A percentile compares a stretch with the other conserved stretches of the same genome.
These are phyloP conservation scores for Caerostris darwini DNA, from an alignment of 1,140 invertebrate genomes.

Conservation along the genomic window DNA sequence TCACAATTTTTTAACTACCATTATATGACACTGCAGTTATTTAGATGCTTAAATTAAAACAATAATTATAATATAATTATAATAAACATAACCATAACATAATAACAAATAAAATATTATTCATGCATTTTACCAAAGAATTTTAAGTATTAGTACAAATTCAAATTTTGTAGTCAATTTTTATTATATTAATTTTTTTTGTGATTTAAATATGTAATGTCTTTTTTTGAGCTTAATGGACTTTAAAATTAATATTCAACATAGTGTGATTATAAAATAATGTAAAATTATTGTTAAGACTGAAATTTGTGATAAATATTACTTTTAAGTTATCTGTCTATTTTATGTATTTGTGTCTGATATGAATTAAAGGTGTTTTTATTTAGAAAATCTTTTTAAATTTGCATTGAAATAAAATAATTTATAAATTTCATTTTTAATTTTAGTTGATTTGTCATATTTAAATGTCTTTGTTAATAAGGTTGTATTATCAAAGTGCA, in stretches of 20 bases:
- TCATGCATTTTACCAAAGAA: neutral
- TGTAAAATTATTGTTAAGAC: neutral
- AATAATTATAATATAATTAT: too few species aligned
- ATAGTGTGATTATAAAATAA: too few species aligned
- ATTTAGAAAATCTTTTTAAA: too few species aligned
- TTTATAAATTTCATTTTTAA: neutral
- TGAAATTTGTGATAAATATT: neutral
- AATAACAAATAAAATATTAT: neutral
- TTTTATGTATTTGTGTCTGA: neutral
- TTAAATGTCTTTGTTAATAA: too few species aligned
- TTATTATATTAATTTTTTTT: neutral
- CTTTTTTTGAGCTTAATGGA: slow-evolving; percentile 9
- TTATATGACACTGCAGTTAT: too few species aligned
- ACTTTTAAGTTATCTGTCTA: neutral
- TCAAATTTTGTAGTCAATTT: neutral
- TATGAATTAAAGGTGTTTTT: neutral
- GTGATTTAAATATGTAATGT: neutral
- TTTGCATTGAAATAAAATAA: neutral
- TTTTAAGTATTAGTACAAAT: slow-evolving; percentile 19
- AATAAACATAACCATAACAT: too few species aligned
- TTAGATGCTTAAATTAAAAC: too few species aligned
- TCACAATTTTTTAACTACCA: too few species aligned
- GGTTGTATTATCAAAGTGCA: too few species aligned
- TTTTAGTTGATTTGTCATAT: too few species aligned
- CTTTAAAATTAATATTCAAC: neutral